A percentile compares a stretch with the other conserved stretches of the same genome.
phyloP scores from a whole-genome alignment of 2,113 vertebrate genomes.

The Coracopsis vasa region DNA sequence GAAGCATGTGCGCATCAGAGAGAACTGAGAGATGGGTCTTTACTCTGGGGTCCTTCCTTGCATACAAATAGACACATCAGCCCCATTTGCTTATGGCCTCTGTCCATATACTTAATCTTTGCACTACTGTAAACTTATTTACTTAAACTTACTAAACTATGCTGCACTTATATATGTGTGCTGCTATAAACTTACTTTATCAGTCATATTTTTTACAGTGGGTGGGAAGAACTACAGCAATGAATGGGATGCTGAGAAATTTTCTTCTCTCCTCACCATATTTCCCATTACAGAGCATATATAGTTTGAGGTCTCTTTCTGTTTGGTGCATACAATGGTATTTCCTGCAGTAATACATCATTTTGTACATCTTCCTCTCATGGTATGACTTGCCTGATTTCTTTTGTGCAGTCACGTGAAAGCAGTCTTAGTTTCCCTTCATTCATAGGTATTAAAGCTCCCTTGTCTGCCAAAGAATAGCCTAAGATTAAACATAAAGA shows the following conservation, averaged over 20 bases:
- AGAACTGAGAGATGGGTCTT: neutral
- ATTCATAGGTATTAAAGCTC: neutral
- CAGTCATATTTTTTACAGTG: neutral
- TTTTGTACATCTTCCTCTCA: neutral
- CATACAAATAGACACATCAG: neutral
- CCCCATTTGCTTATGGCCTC: neutral
- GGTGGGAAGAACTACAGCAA: neutral
- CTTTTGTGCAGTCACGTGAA: neutral
- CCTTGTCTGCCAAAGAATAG: neutral
- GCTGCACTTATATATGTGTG: neutral
- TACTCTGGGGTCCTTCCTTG: neutral
- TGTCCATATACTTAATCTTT: neutral
- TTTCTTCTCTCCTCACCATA: neutral
- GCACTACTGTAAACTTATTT: neutral
- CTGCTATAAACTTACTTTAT: neutral
- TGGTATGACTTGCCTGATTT: neutral
- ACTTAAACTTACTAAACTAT: neutral
- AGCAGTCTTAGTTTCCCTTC: neutral
- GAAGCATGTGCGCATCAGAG: neutral
- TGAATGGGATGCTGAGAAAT: neutral
- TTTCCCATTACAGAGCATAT: neutral
- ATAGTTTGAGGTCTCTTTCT: accelerated
- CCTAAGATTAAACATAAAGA: neutral
- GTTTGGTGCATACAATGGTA: neutral
- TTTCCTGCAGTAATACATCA: neutral